Conservation (phyloP, 2,888 invertebrate genomes). For the Pollenia griseotomentosa region DNA sequence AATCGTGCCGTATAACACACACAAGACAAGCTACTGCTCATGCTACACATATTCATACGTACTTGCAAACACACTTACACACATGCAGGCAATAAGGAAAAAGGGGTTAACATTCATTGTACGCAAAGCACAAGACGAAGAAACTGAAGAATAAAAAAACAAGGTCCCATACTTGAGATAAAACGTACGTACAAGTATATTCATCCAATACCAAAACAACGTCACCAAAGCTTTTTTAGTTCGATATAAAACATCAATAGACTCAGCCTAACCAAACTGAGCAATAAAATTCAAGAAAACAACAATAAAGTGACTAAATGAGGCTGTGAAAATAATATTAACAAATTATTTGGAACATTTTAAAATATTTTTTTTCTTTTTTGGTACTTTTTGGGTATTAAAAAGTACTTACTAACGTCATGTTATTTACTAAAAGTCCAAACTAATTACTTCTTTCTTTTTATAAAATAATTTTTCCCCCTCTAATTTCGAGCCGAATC, state of each 20-base stretch:
- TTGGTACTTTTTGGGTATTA: constrained; percentile 22
- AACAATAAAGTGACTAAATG: constrained; percentile 30
- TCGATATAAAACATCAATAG: constrained; percentile 70
- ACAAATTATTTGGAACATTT: constrained; percentile 10
- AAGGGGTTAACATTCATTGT: constrained; percentile 69
- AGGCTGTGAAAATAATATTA: constrained; percentile 18
- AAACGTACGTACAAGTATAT: constrained; percentile 55
- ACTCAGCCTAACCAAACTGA: constrained; percentile 67
- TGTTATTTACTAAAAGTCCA: too few species aligned
- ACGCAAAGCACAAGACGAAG: constrained; percentile 45
- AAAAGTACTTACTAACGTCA: not conserved
- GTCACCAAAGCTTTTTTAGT: constrained; percentile 63
- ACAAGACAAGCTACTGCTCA: constrained; percentile 56
- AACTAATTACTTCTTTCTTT: too few species aligned
- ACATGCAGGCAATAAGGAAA: constrained; percentile 70
- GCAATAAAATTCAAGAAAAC: constrained; percentile 66
- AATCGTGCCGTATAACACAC: constrained; percentile 77
- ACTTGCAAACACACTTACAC: constrained; percentile 21
- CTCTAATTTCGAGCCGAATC: too few species aligned
- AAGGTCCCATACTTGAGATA: constrained; percentile 70
- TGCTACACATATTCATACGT: constrained; percentile 44
- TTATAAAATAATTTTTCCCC: too few species aligned
- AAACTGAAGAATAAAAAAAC: constrained; percentile 43
- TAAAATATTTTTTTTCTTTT: not conserved
- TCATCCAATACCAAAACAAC: constrained; percentile 61